Evolutionary conservation across 2,888 invertebrate genomes (phyloP).

Genomic region (Flexamia atlantica): DNA sequence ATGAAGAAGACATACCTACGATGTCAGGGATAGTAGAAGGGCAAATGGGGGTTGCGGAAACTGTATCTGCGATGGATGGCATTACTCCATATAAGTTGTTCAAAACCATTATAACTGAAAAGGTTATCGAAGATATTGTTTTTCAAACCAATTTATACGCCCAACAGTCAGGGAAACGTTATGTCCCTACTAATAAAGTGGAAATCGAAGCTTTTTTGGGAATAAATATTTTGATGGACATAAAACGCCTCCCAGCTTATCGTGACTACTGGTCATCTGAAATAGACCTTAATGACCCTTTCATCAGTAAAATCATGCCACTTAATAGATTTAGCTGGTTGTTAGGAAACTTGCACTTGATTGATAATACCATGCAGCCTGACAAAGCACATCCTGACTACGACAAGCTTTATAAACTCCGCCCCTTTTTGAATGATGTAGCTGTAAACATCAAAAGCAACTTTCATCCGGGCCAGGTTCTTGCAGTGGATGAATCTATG

Average conservation of each 20-base stretch:
- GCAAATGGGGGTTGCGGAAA: background rate
- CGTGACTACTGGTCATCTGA: constrained; percentile 67
- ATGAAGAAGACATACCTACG: background rate
- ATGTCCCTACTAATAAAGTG: constrained; percentile 9
- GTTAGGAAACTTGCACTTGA: constrained; percentile 69
- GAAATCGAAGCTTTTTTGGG: constrained; percentile 65
- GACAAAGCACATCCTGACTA: too few species aligned
- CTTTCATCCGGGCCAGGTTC: too few species aligned
- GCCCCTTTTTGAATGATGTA: too few species aligned
- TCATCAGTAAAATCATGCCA: constrained; percentile 65
- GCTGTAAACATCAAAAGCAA: too few species aligned
- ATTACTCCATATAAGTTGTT: constrained; percentile 6
- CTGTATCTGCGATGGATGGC: background rate
- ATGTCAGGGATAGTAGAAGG: background rate
- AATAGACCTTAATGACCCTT: constrained; percentile 65
- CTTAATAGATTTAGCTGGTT: constrained; percentile 68
- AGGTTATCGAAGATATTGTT: background rate
- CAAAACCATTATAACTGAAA: constrained; percentile 10
- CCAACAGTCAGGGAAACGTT: constrained; percentile 16
- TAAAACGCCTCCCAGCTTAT: constrained; percentile 67
- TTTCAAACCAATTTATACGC: constrained; percentile 59
- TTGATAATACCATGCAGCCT: constrained; percentile 64
- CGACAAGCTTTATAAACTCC: too few species aligned
- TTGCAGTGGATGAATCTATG: constrained; percentile 63
- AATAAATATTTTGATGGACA: constrained; percentile 68